Evolutionary conservation across 2,888 invertebrate genomes (phyloP).

Genomic region (Anagyrus pseudococci): DNA sequence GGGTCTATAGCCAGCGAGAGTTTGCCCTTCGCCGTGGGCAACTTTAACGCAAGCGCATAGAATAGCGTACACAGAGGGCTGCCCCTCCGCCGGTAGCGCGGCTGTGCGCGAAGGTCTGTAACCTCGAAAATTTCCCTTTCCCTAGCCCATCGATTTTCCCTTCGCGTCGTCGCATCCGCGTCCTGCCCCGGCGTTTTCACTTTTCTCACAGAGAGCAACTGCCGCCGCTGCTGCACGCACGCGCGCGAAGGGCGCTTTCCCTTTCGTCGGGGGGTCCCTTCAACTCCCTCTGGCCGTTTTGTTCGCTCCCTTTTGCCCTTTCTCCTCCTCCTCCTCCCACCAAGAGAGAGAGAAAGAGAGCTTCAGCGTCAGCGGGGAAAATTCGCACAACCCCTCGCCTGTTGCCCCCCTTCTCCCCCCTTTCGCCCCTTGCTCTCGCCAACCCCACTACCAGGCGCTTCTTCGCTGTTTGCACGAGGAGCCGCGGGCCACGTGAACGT

Average conservation of each 20-base stretch:
- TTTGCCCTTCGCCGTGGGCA: too few relatives aligned
- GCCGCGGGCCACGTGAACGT: too few relatives aligned
- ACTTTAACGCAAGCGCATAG: too few relatives aligned
- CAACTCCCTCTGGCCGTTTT: conserved; percentile 24
- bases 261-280: neutral
- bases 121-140: conserved; percentile 30
- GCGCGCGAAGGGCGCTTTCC: too few relatives aligned
- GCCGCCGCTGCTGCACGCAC: neutral
- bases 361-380: conserved; percentile 7
- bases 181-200: neutral
- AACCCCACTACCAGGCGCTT: too few relatives aligned
- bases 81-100: too few relatives aligned
- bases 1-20: too few relatives aligned
- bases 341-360: neutral
- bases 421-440: too few relatives aligned
- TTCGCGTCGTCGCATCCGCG: conserved; percentile 4
- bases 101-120: too few relatives aligned
- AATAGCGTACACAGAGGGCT: too few relatives aligned
- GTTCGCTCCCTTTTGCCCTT: conserved; percentile 33
- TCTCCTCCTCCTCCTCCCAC: conserved; percentile 16
- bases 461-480: too few relatives aligned
- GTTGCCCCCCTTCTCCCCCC: neutral
- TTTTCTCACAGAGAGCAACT: neutral
- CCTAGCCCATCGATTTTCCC: conserved; percentile 26
- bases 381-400: neutral